Percentiles rank a stretch among this genome's conserved stretches.
Evolutionary conservation across 2,797 vertebrate species (phyloP).

Genomic region (Lacerta agilis): DNA sequence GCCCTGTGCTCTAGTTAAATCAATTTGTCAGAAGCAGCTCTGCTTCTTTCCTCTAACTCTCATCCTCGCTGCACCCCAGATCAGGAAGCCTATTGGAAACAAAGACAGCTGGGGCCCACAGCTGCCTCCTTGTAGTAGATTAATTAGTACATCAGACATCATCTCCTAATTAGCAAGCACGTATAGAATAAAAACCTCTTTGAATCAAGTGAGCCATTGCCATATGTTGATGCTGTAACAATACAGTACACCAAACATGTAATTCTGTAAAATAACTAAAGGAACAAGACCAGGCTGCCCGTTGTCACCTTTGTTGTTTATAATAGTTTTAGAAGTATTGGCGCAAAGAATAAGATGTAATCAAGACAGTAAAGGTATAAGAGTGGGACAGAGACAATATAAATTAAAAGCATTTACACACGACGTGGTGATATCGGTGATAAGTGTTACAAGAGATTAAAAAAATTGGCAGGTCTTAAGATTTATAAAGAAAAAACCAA

Average conservation of each 20-base stretch:
- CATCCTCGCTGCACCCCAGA: slow-evolving; percentile 7
- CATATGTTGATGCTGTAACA: slow-evolving; percentile 46
- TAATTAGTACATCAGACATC: slow-evolving; percentile 75
- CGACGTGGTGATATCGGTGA: too few species aligned
- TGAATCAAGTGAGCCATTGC: slow-evolving; percentile 61
- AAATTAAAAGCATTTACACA: too few species aligned
- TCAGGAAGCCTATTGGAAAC: slow-evolving; percentile 53
- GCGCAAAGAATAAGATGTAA: too few species aligned
- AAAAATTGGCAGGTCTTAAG: too few species aligned
- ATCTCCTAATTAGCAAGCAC: slow-evolving; percentile 75
- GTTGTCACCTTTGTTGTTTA: too few species aligned
- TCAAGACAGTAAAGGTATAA: too few species aligned
- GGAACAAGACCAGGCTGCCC: too few species aligned
- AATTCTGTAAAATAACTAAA: not conserved
- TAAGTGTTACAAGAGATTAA: too few species aligned
- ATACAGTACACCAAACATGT: slow-evolving; percentile 40
- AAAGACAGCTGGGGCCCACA: slow-evolving; percentile 73
- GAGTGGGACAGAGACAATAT: too few species aligned
- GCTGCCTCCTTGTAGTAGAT: slow-evolving; percentile 72
- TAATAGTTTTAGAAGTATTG: too few species aligned
- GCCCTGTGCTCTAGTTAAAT: slow-evolving; percentile 68
- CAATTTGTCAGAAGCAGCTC: slow-evolving; percentile 67
- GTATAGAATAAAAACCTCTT: slow-evolving; percentile 56
- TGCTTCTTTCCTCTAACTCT: slow-evolving; percentile 26
- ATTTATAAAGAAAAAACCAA: too few species aligned